Conservation (phyloP, 2,113 vertebrate genomes). For the Pelecanus crispus region DNA sequence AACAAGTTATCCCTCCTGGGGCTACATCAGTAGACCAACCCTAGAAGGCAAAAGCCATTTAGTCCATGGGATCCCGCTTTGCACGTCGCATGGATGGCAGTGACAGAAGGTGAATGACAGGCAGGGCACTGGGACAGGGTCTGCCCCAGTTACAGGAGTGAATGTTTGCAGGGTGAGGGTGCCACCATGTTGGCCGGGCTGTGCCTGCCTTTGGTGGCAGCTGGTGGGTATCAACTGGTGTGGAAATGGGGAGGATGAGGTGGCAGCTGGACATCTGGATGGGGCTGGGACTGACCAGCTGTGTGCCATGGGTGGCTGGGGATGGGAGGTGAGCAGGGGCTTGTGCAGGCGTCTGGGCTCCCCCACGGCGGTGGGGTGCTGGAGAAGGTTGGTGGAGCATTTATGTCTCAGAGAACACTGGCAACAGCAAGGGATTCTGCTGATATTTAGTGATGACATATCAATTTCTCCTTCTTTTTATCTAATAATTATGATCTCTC, state of each 20-base stretch:
- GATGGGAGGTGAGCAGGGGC: neutral
- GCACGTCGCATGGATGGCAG: neutral
- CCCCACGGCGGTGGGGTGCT: neutral
- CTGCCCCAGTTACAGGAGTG: rapidly evolving
- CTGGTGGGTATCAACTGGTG: neutral
- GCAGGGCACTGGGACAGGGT: rapidly evolving
- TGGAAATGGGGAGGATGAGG: neutral
- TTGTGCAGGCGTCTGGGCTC: rapidly evolving
- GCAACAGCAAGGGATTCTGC: neutral
- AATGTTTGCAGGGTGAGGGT: neutral
- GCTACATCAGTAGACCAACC: neutral
- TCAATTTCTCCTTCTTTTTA: neutral
- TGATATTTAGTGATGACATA: neutral
- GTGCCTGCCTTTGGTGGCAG: neutral
- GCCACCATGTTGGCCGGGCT: neutral
- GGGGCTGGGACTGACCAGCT: neutral
- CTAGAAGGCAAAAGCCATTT: neutral
- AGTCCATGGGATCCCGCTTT: neutral
- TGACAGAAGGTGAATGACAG: neutral
- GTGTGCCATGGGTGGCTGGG: neutral
- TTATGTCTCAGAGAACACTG: neutral
- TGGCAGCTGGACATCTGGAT: neutral
- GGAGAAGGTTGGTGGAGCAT: neutral
- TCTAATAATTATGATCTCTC: neutral
- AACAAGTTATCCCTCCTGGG: neutral